Evolutionary conservation across 2,888 invertebrate species (phyloP).

Genomic region (Eupithecia dodoneata): DNA sequence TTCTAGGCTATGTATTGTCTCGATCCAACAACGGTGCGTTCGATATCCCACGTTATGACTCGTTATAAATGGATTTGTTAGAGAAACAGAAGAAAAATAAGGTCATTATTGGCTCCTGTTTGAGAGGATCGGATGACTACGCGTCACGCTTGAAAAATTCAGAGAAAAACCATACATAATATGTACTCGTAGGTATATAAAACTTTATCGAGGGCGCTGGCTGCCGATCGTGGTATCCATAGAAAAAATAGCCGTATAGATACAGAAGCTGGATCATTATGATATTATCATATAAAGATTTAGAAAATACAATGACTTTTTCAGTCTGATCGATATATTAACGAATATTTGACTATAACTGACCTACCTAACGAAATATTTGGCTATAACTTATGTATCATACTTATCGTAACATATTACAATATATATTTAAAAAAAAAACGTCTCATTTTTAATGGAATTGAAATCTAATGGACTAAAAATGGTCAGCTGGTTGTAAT

Average conservation of each 20-base stretch:
- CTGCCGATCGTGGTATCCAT: neutral
- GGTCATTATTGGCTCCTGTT: constrained; percentile 6
- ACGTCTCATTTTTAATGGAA: neutral
- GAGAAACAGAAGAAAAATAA: constrained; percentile 31
- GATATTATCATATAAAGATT: no score
- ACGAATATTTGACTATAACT: no score
- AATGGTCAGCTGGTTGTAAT: neutral
- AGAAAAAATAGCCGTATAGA: no score
- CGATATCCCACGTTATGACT: constrained; percentile 34
- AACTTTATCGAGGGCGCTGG: neutral
- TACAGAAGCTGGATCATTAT: no score
- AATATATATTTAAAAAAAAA: neutral
- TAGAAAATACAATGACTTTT: no score
- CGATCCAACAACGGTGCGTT: constrained; percentile 32
- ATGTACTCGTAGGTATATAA: no score
- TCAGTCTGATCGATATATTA: neutral
- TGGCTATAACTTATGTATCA: no score
- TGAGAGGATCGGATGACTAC: neutral
- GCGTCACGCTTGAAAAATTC: neutral
- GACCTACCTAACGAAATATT: no score
- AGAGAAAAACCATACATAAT: neutral
- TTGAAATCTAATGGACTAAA: neutral
- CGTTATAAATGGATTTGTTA: constrained; percentile 38
- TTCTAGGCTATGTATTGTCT: constrained; percentile 26
- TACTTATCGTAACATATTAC: neutral